A percentile compares a stretch with the other conserved stretches of the same genome.
These are phyloP conservation scores for Ophion obscuratus DNA, from an alignment of 2,888 invertebrate genomes.

Conservation along the genomic window DNA sequence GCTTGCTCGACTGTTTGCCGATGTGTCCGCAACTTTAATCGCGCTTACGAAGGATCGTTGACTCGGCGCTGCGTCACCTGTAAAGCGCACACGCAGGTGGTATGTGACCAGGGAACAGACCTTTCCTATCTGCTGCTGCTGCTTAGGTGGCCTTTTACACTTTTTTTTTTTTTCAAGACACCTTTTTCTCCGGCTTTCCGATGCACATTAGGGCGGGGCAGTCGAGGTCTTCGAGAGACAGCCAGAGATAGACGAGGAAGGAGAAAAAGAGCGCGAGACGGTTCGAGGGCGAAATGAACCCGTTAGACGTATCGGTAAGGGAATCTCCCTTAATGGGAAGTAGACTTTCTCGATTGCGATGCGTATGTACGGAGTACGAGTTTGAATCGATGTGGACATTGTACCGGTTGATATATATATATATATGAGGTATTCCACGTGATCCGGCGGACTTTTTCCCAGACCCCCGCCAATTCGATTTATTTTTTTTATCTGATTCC, in stretches of 20 bases:
- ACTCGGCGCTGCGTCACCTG: slow-evolving; percentile 49
- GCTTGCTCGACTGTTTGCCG: slow-evolving; percentile 43
- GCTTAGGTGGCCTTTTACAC: slow-evolving; percentile 44
- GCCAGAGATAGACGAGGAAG: slow-evolving; percentile 5
- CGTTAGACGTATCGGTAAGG: slow-evolving; percentile 78
- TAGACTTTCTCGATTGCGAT: slow-evolving; percentile 60
- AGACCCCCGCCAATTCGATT: no score
- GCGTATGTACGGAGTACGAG: neutral
- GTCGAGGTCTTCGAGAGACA: slow-evolving; percentile 6
- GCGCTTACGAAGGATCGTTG: slow-evolving; percentile 51
- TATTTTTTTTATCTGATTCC: no score
- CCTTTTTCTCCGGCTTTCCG: slow-evolving; percentile 23
- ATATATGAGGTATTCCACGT: neutral
- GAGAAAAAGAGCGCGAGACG: slow-evolving; percentile 20
- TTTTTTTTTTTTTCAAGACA: slow-evolving; percentile 15
- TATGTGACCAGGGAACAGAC: slow-evolving; percentile 22
- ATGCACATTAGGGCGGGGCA: slow-evolving; percentile 42
- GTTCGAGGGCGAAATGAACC: slow-evolving; percentile 73
- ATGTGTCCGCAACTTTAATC: slow-evolving; percentile 29
- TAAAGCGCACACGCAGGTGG: slow-evolving; percentile 56
- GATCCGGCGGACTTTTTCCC: no score
- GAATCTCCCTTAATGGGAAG: slow-evolving; percentile 77
- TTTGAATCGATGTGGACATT: neutral
- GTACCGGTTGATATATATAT: neutral
- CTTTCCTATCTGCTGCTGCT: slow-evolving; percentile 28